Base-by-base conservation (phyloP, 2,797 vertebrate genomes). In the Neopelma chrysocephalum region DNA sequence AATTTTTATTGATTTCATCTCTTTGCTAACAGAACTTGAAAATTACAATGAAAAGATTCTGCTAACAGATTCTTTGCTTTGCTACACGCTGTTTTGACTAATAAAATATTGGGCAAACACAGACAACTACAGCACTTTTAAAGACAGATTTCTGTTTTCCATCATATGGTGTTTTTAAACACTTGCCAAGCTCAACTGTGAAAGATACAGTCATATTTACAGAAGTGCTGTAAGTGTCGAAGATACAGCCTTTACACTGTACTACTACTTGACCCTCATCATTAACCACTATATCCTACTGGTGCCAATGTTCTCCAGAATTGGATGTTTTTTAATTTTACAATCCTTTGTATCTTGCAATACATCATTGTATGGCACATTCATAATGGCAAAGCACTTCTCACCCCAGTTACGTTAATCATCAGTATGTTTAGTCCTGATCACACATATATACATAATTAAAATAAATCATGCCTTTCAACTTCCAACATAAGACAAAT, bases 1-100 rank as follows among this genome's bases (percentile, higher is more conserved):
- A 27, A 45, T 96, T 95, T 96, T 40, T 84, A 95, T 72, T 83
- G 89, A 96, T 90, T 93, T 95, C 22, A 69, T 78, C 29, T 76
- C 80, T 82, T 86, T 78, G 62, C 80, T 88, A 60, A 53, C 82
- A 58, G 11, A 86, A 94, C 91, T 92, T 50, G 82, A 96, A 96
- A 93, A 77, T 68, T 64, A 47, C 82, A 84, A 45, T 62, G 84
- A 85, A 91, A 96, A 96, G 27, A 88, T 38, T 69, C 85, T 88
- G 83, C 91, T 85, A 93, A 90, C 34, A 72, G 57, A 87, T 91
- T 60, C 17, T 83, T 84, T 82, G 66, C 47, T 69, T 71, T 36
- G 19, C n/a, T 65, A 72, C 75, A 62, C 34, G 78, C 86, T 96
- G 34, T 47, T 95, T 95, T 88, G 81, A 61, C 64, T 89, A 93